Conservation (phyloP, 2,797 vertebrate species). For the Gambelia wislizenii region DNA sequence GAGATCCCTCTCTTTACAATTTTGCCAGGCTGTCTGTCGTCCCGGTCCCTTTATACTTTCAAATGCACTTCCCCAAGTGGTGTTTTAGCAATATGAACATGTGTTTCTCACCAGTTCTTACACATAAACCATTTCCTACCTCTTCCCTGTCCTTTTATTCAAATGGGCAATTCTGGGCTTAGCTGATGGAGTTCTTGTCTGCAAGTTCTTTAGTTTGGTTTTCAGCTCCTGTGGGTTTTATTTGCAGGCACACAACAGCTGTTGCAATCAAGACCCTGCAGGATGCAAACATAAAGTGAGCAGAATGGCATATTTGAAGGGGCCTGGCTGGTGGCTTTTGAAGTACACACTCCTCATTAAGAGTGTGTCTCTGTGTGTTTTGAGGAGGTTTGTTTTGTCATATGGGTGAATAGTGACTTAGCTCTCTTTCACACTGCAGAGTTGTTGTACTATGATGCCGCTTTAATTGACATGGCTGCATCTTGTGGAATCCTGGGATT, state of each 20-base stretch:
- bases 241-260: neutral
- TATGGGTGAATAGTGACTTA: too few species aligned
- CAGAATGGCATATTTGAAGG: neutral
- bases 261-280: neutral
- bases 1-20: neutral
- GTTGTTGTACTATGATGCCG: too few species aligned
- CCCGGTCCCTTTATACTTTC: too few species aligned
- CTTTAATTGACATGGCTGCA: too few species aligned
- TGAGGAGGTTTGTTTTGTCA: too few species aligned
- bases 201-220: neutral
- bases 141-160: neutral
- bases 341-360: neutral
- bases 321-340: neutral
- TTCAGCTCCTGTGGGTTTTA: neutral
- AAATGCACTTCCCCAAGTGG: neutral
- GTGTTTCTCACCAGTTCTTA: fast-evolving
- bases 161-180: neutral
- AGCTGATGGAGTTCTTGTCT: neutral
- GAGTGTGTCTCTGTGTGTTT: neutral
- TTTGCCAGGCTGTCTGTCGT: neutral
- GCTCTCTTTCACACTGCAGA: too few species aligned
- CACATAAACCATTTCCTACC: too few species aligned
- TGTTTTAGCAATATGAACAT: neutral
- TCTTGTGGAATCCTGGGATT: too few species aligned
- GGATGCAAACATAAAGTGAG: too few species aligned